Conservation (phyloP, 2,113 vertebrate genomes). For the Ciconia stormi region DNA sequence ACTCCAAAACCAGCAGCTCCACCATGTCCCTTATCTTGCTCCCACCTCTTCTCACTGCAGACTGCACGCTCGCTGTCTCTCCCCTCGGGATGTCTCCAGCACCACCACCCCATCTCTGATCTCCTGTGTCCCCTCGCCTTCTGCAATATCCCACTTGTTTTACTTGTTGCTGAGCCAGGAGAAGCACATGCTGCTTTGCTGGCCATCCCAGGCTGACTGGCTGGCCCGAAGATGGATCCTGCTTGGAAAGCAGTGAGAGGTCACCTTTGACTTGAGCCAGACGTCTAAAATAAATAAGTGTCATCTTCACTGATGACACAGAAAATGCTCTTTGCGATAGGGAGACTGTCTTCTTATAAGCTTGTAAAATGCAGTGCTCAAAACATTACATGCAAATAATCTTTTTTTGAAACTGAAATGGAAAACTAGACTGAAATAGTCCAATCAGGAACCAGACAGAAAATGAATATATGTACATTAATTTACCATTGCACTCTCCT, state of each 20-base stretch:
- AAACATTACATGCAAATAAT: not conserved
- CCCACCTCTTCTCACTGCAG: not conserved
- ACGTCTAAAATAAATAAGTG: not conserved
- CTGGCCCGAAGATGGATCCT: not conserved
- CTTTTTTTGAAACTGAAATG: not conserved
- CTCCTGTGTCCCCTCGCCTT: not conserved
- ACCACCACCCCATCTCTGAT: not conserved
- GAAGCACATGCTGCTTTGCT: not conserved
- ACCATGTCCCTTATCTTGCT: rapidly evolving
- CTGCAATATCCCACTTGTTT: not conserved
- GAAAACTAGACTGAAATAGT: not conserved
- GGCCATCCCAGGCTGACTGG: not conserved
- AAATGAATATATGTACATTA: not conserved
- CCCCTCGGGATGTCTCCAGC: not conserved
- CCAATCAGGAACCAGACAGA: not conserved
- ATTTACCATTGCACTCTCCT: not conserved
- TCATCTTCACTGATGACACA: not conserved
- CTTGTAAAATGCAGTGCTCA: not conserved
- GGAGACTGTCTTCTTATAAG: not conserved
- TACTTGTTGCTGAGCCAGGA: not conserved
- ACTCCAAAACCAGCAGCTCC: not conserved
- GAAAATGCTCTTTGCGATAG: not conserved
- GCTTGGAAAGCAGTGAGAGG: not conserved
- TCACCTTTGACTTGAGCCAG: not conserved
- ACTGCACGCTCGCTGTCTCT: not conserved